Evolutionary conservation across 1,140 invertebrate genomes (phyloP).

Genomic region (Brachionus sp.): DNA sequence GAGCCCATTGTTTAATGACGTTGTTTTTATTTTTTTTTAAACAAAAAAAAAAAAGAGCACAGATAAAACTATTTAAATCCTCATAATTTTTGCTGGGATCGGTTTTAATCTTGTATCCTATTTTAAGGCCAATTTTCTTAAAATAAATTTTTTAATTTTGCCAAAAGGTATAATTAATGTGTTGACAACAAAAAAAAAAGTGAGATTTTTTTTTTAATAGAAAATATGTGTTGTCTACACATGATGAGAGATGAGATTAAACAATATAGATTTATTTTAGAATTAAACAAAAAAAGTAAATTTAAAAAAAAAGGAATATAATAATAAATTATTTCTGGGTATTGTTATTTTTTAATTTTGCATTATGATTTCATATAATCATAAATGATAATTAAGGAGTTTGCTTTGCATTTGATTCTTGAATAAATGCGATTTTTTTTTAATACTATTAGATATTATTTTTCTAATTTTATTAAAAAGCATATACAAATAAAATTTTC

Average conservation of each 20-base stretch:
- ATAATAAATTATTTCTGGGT: conserved; percentile 1
- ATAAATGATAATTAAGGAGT: neutral
- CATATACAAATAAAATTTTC: no score
- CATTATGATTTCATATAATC: neutral
- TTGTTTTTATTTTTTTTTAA: neutral
- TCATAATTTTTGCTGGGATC: neutral
- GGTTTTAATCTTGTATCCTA: neutral
- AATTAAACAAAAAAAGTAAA: no score
- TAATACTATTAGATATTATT: no score
- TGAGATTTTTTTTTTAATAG: no score
- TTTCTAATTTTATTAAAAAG: no score
- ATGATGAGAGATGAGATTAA: neutral
- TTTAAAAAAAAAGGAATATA: neutral
- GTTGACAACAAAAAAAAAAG: neutral
- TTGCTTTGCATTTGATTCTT: neutral
- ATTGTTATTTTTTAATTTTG: neutral
- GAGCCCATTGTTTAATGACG: conserved; percentile 28
- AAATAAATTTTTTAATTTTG: neutral
- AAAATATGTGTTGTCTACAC: neutral
- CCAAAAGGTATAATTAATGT: neutral
- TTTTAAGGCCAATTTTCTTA: neutral
- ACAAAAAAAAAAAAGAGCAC: neutral
- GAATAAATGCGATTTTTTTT: neutral
- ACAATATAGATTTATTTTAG: neutral
- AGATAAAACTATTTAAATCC: conserved; percentile 3